Percentiles rank a stretch among this genome's conserved stretches.
phyloP scores from a whole-genome alignment of 2,888 invertebrate species.

The Hypomecis punctinalis region DNA sequence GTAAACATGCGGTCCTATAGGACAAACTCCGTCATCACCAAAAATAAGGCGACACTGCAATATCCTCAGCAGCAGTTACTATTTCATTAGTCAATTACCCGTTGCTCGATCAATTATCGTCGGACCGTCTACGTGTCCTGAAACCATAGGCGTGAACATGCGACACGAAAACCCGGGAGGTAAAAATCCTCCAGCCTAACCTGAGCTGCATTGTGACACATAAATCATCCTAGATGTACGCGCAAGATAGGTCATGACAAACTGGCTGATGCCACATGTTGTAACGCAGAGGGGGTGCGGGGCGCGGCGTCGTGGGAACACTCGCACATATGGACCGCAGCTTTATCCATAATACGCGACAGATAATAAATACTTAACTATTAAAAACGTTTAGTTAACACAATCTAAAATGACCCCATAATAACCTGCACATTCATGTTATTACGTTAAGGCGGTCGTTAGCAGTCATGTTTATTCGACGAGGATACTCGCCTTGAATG shows the following conservation, averaged over 20 bases:
- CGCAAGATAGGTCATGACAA: slow-evolving; percentile 56
- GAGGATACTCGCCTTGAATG: slow-evolving; percentile 47
- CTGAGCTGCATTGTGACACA: slow-evolving; percentile 51
- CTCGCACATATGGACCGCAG: slow-evolving; percentile 80
- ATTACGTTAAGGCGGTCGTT: slow-evolving; percentile 57
- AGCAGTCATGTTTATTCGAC: slow-evolving; percentile 48
- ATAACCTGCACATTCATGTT: slow-evolving; percentile 65
- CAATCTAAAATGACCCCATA: slow-evolving; percentile 64
- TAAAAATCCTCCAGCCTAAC: slow-evolving; percentile 61
- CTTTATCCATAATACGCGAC: slow-evolving; percentile 77
- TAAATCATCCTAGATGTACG: slow-evolving; percentile 40
- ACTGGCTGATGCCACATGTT: slow-evolving; percentile 74
- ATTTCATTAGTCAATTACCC: slow-evolving; percentile 78
- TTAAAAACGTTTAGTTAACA: slow-evolving; percentile 73
- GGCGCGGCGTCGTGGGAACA: slow-evolving; percentile 74
- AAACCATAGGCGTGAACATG: slow-evolving; percentile 78
- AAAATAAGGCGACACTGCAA: slow-evolving; percentile 47
- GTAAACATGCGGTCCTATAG: slow-evolving; percentile 23
- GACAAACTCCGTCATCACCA: slow-evolving; percentile 34
- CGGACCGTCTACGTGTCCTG: slow-evolving; percentile 62
- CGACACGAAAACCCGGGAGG: slow-evolving; percentile 75
- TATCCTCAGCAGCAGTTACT: slow-evolving; percentile 46
- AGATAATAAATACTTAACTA: slow-evolving; percentile 61
- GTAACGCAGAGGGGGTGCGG: slow-evolving; percentile 56
- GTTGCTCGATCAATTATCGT: slow-evolving; percentile 76